These are phyloP conservation scores for Ovis canadensis DNA, from an alignment of 2,113 vertebrate species.

Conservation along the genomic window DNA sequence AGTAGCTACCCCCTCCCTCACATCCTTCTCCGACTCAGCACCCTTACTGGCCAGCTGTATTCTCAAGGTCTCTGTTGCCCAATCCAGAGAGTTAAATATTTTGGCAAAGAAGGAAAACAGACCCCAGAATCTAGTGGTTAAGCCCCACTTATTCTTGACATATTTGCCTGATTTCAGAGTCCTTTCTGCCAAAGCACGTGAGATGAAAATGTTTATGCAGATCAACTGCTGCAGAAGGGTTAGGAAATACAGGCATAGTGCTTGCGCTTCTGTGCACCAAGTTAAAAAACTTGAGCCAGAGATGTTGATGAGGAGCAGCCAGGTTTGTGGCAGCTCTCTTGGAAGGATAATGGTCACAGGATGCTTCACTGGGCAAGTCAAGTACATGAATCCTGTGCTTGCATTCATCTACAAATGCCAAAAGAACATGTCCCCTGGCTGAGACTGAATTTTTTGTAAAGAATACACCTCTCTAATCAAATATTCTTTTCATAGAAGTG, in stretches of 20 bases:
- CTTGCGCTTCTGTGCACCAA: neutral
- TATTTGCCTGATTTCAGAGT: neutral
- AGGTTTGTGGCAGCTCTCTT: neutral
- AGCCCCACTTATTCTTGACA: neutral
- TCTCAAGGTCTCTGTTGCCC: neutral
- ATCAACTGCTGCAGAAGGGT: neutral
- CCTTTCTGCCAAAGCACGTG: neutral
- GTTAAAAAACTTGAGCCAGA: neutral
- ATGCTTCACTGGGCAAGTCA: neutral
- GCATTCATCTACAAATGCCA: neutral
- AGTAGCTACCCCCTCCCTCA: no score
- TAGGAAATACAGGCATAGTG: neutral
- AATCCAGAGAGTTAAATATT: neutral
- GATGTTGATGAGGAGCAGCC: neutral
- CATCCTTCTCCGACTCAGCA: neutral
- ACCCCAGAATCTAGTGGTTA: no score
- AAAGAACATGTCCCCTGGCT: constrained; percentile 43
- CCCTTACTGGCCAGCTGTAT: neutral
- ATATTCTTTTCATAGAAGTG: constrained; percentile 51
- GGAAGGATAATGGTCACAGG: neutral
- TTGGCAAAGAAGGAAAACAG: neutral
- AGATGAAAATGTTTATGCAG: neutral
- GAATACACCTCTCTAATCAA: constrained; percentile 59
- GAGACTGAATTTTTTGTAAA: constrained; percentile 42
- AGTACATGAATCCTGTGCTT: neutral